A percentile compares a stretch with the other conserved stretches of the same genome.
Evolutionary conservation across 2,113 vertebrate species (phyloP).

Genomic region (Entomyzon cyanotis): DNA sequence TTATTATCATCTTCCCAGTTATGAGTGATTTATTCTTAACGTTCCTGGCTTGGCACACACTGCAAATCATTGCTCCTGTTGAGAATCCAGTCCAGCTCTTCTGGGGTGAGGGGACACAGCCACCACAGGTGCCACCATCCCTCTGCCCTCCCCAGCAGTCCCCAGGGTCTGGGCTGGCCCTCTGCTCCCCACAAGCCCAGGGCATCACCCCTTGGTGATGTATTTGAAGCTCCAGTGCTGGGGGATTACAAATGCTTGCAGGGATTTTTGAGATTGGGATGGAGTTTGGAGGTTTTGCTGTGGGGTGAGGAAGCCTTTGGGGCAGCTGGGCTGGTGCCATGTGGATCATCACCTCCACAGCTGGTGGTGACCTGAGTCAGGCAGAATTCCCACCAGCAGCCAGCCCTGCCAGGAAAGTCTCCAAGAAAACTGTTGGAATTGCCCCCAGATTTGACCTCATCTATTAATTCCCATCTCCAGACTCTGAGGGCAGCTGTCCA

Average conservation of each 20-base stretch:
- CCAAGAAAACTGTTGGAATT: background rate
- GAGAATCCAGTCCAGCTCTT: background rate
- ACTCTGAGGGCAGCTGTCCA: background rate
- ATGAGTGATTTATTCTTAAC: background rate
- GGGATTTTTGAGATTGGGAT: background rate
- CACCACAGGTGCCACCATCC: background rate
- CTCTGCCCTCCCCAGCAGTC: background rate
- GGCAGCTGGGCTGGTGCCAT: background rate
- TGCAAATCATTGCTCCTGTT: background rate
- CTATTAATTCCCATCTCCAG: background rate
- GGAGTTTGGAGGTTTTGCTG: background rate
- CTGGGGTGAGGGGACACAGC: background rate
- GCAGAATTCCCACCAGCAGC: background rate
- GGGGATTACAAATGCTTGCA: background rate
- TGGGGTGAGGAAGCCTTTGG: background rate
- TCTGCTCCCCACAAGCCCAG: background rate
- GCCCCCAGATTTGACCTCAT: background rate
- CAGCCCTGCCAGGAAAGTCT: background rate
- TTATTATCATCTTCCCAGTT: background rate
- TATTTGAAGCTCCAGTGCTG: background rate
- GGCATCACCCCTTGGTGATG: background rate
- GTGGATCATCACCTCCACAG: background rate
- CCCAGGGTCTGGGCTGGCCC: background rate
- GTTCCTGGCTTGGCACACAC: background rate
- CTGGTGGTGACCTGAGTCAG: accelerated